phyloP scores from a whole-genome alignment of 2,797 vertebrate genomes.

The Acanthornis magna region DNA sequence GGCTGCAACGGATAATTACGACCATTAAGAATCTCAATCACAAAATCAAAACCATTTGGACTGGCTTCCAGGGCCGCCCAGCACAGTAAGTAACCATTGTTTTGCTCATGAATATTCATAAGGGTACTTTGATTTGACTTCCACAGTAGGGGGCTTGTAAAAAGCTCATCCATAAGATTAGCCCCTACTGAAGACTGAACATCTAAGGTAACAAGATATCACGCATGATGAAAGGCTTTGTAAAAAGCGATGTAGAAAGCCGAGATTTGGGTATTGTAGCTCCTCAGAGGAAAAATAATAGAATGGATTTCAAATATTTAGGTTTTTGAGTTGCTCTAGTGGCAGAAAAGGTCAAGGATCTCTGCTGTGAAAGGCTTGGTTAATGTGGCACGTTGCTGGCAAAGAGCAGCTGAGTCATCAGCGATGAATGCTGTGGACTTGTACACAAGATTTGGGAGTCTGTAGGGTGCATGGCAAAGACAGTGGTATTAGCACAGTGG shows the following conservation, averaged over 20 bases:
- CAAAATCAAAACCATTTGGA: conserved; percentile 77
- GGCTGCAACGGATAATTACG: conserved; percentile 76
- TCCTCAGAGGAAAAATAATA: conserved; percentile 13
- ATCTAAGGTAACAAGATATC: conserved; percentile 61
- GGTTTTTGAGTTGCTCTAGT: conserved; percentile 3
- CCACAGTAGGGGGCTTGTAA: conserved; percentile 68
- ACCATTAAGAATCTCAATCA: conserved; percentile 76
- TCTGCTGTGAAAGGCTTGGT: not conserved
- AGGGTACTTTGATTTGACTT: conserved; percentile 71
- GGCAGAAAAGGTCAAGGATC: conserved; percentile 32
- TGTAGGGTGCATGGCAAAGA: not conserved
- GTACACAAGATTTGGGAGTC: not conserved
- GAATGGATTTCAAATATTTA: not conserved
- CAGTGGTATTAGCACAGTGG: not conserved
- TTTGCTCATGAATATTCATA: conserved; percentile 77
- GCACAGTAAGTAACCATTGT: conserved; percentile 74
- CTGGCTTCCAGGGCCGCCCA: conserved; percentile 73
- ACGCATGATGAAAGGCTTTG: not conserved
- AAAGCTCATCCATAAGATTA: conserved; percentile 68
- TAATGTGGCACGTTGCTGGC: not conserved
- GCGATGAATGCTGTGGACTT: not conserved
- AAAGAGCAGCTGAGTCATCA: not conserved
- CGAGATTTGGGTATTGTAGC: conserved; percentile 29
- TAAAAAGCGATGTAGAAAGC: conserved; percentile 6
- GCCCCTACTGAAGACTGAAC: conserved; percentile 59